phyloP scores from a whole-genome alignment of 2,888 invertebrate genomes.

The Meloe dianella region DNA sequence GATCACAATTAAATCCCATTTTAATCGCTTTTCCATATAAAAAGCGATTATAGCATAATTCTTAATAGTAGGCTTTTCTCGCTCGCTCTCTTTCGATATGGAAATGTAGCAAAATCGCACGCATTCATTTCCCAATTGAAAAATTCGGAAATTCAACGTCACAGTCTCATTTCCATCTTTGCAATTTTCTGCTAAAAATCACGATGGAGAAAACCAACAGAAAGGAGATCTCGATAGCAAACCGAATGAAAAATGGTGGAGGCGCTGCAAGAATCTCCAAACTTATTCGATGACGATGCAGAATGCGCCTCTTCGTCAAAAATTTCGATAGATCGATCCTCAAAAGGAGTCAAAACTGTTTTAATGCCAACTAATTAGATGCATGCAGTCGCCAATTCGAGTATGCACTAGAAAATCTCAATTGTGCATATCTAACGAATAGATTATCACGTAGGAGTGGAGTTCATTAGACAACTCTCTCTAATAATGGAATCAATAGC shows the following conservation, averaged over 20 bases:
- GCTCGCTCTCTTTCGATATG: too few relatives aligned
- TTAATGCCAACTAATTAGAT: too few relatives aligned
- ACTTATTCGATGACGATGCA: too few relatives aligned
- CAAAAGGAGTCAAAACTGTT: too few relatives aligned
- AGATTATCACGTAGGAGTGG: slow-evolving; percentile 23
- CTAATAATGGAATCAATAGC: slow-evolving; percentile 15
- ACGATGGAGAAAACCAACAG: too few relatives aligned
- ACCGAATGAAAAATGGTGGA: background rate
- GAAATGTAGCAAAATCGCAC: background rate
- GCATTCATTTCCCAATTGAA: background rate
- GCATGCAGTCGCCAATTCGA: background rate
- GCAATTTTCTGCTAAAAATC: background rate
- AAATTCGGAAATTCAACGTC: background rate
- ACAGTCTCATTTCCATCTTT: background rate
- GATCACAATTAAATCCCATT: background rate
- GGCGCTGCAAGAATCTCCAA: background rate
- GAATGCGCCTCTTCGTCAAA: too few relatives aligned
- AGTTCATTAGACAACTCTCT: slow-evolving; percentile 22
- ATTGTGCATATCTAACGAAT: slow-evolving; percentile 8
- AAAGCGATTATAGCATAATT: background rate
- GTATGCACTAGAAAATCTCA: background rate
- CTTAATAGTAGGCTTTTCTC: background rate
- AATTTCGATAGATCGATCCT: too few relatives aligned
- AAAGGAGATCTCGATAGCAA: background rate
- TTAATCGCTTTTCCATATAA: background rate